Conservation (phyloP, 2,797 vertebrate genomes). For the Ambastaia sidthimunki region DNA sequence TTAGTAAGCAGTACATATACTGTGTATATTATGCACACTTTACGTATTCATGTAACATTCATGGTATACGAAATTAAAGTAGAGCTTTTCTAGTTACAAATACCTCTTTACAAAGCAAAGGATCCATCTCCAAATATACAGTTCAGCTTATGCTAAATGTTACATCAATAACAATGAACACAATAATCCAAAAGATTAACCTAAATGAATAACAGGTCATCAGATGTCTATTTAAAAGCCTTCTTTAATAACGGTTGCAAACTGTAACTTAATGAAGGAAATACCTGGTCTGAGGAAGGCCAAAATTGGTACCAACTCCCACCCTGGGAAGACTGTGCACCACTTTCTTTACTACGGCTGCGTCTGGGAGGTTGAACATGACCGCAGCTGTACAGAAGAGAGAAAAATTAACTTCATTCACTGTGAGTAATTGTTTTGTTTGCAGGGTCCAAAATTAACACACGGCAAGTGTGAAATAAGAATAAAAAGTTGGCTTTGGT, state of each 20-base stretch:
- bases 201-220: no score
- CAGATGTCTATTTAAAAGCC: no score
- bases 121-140: neutral
- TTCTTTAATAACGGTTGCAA: neutral
- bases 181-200: no score
- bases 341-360: conserved; percentile 93
- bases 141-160: no score
- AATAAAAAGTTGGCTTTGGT: neutral
- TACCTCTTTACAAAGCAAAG: neutral
- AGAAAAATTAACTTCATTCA: conserved; percentile 15
- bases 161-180: no score
- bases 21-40: neutral
- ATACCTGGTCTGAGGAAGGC: conserved; percentile 95
- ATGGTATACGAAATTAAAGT: neutral
- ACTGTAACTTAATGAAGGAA: neutral
- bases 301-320: conserved; percentile 95
- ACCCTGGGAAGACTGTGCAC: conserved; percentile 93
- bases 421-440: neutral
- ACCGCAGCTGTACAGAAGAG: conserved; percentile 82
- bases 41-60: neutral
- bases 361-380: conserved; percentile 97
- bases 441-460: neutral
- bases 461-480: neutral
- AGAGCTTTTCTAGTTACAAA: neutral
- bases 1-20: neutral